These are phyloP conservation scores for Cinclus cinclus DNA, from an alignment of 2,113 vertebrate genomes.

Conservation along the genomic window DNA sequence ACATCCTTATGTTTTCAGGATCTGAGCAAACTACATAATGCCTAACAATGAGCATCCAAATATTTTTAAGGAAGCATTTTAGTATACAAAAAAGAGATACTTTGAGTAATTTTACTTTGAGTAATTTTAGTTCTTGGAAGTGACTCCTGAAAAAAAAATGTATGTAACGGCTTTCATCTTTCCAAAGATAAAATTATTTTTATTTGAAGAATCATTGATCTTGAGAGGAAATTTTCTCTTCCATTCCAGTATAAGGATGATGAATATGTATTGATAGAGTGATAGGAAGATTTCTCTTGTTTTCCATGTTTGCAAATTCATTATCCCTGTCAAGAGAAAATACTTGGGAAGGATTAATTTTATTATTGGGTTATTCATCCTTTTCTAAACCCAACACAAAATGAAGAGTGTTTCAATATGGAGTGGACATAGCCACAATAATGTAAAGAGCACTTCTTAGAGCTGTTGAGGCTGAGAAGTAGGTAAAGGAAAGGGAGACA, in stretches of 20 bases:
- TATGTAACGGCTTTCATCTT: neutral
- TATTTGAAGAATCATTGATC: neutral
- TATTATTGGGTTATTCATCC: neutral
- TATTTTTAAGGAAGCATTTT: neutral
- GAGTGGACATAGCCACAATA: neutral
- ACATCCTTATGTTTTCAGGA: neutral
- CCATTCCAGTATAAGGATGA: neutral
- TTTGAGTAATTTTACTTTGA: no score
- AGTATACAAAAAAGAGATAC: neutral
- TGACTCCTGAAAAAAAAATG: no score
- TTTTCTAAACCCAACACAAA: neutral
- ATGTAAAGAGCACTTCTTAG: neutral
- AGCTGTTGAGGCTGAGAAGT: neutral
- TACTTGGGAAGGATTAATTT: neutral
- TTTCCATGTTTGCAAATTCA: neutral
- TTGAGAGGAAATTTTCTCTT: neutral
- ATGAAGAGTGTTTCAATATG: neutral
- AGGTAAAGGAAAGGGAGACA: neutral
- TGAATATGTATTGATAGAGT: neutral
- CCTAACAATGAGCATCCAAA: neutral
- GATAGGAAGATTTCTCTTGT: neutral
- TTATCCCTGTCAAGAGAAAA: neutral
- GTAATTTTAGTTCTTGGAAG: no score
- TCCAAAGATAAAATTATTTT: neutral
- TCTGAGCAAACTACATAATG: neutral